phyloP scores from a whole-genome alignment of 1,140 invertebrate genomes.

The Drosophila fuyamai region DNA sequence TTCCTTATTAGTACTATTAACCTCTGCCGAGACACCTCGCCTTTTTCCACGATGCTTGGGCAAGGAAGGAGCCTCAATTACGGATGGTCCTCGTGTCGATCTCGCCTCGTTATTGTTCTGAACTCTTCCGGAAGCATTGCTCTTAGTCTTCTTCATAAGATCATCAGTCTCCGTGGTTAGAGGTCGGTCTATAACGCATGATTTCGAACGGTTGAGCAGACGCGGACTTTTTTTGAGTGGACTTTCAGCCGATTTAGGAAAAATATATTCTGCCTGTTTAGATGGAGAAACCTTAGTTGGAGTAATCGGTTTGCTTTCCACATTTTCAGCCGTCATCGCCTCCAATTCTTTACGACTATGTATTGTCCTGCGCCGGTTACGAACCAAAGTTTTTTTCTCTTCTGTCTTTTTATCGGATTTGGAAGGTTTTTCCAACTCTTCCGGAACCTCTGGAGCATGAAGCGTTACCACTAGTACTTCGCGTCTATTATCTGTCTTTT shows the following conservation, averaged over 20 bases:
- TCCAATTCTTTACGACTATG: neutral
- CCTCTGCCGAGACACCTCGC: slow-evolving; percentile 54
- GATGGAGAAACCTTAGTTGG: neutral
- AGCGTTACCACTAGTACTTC: neutral
- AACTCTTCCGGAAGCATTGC: neutral
- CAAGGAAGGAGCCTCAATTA: slow-evolving; percentile 62
- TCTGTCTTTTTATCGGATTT: neutral
- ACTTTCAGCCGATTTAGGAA: neutral
- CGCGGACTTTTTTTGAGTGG: neutral
- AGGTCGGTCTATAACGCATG: neutral
- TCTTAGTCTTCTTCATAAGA: neutral
- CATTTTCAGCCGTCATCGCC: neutral
- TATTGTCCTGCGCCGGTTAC: neutral
- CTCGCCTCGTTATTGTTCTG: neutral
- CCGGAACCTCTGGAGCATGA: neutral
- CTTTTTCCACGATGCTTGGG: slow-evolving; percentile 55
- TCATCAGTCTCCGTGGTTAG: neutral
- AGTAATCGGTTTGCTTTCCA: neutral
- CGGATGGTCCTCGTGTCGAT: slow-evolving; percentile 14
- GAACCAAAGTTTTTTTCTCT: neutral
- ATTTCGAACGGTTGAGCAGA: slow-evolving; percentile 3
- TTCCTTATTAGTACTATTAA: neutral
- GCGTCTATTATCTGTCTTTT: neutral
- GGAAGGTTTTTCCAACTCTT: neutral
- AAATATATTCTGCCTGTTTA: neutral